Conservation (phyloP, 2,797 vertebrate genomes). For the Bryconaethiops microstoma region DNA sequence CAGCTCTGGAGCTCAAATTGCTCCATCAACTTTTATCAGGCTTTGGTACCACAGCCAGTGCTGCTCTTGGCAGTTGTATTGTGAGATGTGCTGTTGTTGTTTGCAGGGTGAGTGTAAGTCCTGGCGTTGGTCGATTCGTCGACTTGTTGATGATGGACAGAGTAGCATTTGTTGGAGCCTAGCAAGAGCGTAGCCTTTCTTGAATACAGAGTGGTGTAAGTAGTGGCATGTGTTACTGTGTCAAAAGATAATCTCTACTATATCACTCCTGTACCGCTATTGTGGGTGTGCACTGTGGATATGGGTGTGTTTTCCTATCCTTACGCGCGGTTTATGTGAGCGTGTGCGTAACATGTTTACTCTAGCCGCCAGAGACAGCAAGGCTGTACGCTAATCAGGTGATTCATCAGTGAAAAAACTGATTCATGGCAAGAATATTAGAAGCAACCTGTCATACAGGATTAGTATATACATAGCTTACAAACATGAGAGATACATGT, state of each 20-base stretch:
- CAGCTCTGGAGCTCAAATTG: neutral
- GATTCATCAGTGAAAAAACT: conserved; percentile 27
- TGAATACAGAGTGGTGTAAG: too few species aligned
- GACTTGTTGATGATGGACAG: neutral
- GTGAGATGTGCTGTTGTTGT: neutral
- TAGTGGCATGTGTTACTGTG: neutral
- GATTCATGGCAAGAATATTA: neutral
- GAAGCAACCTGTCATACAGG: neutral
- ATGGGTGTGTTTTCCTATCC: conserved; percentile 20
- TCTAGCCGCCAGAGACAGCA: neutral
- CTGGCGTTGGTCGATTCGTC: neutral
- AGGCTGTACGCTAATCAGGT: conserved; percentile 27
- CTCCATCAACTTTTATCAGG: neutral
- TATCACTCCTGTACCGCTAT: neutral
- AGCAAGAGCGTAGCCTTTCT: neutral
- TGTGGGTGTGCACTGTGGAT: neutral
- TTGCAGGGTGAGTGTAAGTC: neutral
- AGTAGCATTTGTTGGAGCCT: neutral
- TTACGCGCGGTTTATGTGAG: neutral
- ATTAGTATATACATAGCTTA: neutral
- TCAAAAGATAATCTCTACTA: neutral
- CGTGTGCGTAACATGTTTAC: neutral
- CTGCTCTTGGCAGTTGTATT: neutral
- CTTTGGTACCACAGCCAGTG: neutral
- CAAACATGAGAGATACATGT: neutral